These are phyloP conservation scores for Eustalomyia histrio DNA, from an alignment of 2,888 invertebrate species.

Conservation along the genomic window DNA sequence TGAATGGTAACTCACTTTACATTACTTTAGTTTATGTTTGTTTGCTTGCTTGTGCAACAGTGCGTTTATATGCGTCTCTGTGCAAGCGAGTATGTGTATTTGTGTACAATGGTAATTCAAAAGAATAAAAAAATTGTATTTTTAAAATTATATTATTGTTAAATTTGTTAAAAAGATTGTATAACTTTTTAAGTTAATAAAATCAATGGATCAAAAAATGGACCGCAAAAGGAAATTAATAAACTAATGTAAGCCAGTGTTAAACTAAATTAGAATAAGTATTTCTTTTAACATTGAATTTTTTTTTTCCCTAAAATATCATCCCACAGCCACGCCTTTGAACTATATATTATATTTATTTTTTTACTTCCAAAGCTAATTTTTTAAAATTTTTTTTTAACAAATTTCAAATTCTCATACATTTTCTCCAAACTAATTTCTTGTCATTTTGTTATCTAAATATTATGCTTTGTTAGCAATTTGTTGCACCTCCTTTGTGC, in stretches of 20 bases:
- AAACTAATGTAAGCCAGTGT: too few relatives aligned
- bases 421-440: neutral
- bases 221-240: too few relatives aligned
- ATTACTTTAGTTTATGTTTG: constrained; percentile 41
- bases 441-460: neutral
- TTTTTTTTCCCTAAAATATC: too few relatives aligned
- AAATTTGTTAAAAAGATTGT: constrained; percentile 5
- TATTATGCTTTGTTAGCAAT: neutral
- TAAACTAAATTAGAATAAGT: too few relatives aligned
- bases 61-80: neutral
- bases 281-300: too few relatives aligned
- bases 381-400: too few relatives aligned
- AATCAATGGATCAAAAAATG: too few relatives aligned
- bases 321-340: too few relatives aligned
- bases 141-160: constrained; percentile 15
- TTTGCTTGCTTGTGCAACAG: neutral
- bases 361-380: too few relatives aligned
- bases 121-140: constrained; percentile 9
- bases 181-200: too few relatives aligned
- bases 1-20: constrained; percentile 49
- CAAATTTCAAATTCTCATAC: too few relatives aligned
- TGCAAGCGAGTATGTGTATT: neutral
- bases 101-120: constrained; percentile 31
- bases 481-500: neutral
- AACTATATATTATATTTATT: too few relatives aligned